Evolutionary conservation across 2,888 invertebrate genomes (phyloP), one percentile per base, ranked within the genome.

Genomic region (Tetranychus piercei): DNA sequence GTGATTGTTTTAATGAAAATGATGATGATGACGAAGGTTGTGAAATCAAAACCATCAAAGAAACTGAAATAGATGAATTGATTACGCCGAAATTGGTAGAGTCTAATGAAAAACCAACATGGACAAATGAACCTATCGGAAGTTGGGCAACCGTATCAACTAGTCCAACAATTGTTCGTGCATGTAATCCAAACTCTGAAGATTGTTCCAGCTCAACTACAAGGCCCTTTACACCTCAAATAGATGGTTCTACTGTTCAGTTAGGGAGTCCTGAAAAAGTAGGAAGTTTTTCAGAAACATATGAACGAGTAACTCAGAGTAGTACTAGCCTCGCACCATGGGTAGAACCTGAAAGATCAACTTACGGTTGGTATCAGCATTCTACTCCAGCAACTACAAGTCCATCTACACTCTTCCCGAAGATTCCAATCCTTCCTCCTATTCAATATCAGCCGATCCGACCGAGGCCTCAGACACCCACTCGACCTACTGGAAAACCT

Each of bases 1-100:
- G 69, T 20, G 69, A 23, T 23, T 69, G 69, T 69, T 69, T 69
- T 8, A 23, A 69, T 23, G 69, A 22, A 4, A 69, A 69, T 69
- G 34, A 23, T 69, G 69, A 69, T 22, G 69, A 23, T 69, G 69
- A 69, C 20, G 69, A 69, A 20, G 69, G 69, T n/a, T 20, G 69
- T 69, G 69, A 23, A 55, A 55, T 55, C 15, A 55, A 55, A 55
- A 55, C 55, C 9, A 7, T 55, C 20, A 23, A 69, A 23, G 22
- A 69, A 69, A 23, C 69, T 11, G 69, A 69, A 22, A 69, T 20
- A 11, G 69, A 69, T 69, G 69, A 69, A 22, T 7, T 69, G 3
- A 69, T 69, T 2, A 69, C 69, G 6, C 69, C 69, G 11, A 55
- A 55, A 69, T 23, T 69, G 22, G 34, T 69, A 6, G 22, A 23